Evolutionary conservation across 2,888 invertebrate species (phyloP), one percentile per base, ranked within the genome.

Genomic region (Callyntrura sp.): DNA sequence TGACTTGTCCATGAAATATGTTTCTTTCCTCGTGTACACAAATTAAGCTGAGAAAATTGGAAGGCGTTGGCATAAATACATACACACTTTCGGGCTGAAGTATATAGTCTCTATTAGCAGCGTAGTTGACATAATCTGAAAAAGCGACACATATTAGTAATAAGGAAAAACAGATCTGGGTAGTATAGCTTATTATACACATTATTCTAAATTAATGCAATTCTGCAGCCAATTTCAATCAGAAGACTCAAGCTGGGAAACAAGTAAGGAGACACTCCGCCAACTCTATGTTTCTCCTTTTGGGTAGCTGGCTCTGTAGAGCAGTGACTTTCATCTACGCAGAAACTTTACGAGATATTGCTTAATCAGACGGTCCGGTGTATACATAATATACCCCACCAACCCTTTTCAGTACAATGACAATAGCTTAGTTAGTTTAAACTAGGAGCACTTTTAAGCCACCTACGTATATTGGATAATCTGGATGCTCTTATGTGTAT

Each of bases 141-240:
- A n/a, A 9, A 51, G 3, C 35, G 14, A 57, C 57, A 57, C 17
- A 17, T 60, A 23, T 20, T 28, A 28, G 35, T 14, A 5, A 65
- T 28, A 28, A 28, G n/a, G 65, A 65, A 14, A n/a, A 68, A 17
- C 8, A 23, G 11, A 14, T n/a, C 17, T 17, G n/a, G 43, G 35
- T 43, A 68, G 68, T 68, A 1, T 17, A n/a, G 17, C n/a, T 8
- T 35, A 17, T 17, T 43, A 43, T 68, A 8, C 68, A 12, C 68
- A 68, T 45, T 73, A 68, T 70, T 70, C 43, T 70, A 70, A 70
- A 70, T 70, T 25, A 48, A 73, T 73, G 48, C 48, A 73, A 73
- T 48, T 73, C 48, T 48, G 48, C 48, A 73, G 48, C 48, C 73
- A 73, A 73, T 48, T 73, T 73, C 73, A 73, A 73, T 73, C 73